phyloP scores from a whole-genome alignment of 2,797 vertebrate species.

The Heterohyrax brucei region DNA sequence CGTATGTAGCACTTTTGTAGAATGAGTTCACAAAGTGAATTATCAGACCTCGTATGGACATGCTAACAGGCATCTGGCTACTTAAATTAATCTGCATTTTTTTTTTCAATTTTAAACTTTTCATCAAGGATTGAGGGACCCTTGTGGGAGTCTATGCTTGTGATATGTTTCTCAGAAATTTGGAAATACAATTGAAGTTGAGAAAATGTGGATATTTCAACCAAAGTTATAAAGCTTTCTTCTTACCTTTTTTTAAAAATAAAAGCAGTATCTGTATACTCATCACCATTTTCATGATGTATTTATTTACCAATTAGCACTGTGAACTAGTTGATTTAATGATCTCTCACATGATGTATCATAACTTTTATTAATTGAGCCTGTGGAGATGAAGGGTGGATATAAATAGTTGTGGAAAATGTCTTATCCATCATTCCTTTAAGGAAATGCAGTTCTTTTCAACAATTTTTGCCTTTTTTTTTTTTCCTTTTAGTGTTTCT shows the following conservation, averaged over 20 bases:
- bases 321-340: slow-evolving; percentile 89
- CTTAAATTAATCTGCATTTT: slow-evolving; percentile 67
- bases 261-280: slow-evolving; percentile 79
- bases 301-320: slow-evolving; percentile 90
- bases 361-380: slow-evolving; percentile 90
- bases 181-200: slow-evolving; percentile 37
- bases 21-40: too few relatives aligned
- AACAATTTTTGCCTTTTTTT: not conserved
- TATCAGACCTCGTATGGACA: not conserved
- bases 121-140: not conserved
- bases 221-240: slow-evolving; percentile 22
- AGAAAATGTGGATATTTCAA: not conserved
- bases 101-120: slow-evolving; percentile 67
- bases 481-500: slow-evolving; percentile 36
- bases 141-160: not conserved
- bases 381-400: slow-evolving; percentile 88
- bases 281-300: slow-evolving; percentile 85
- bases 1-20: too few relatives aligned
- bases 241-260: slow-evolving; percentile 48
- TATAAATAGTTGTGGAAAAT: slow-evolving; percentile 89
- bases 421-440: slow-evolving; percentile 84
- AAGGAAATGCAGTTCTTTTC: slow-evolving; percentile 75
- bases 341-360: slow-evolving; percentile 90
- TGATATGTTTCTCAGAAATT: not conserved
- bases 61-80: not conserved